Base-by-base conservation (phyloP, 1,140 invertebrate species). In the Spodoptera litura region DNA sequence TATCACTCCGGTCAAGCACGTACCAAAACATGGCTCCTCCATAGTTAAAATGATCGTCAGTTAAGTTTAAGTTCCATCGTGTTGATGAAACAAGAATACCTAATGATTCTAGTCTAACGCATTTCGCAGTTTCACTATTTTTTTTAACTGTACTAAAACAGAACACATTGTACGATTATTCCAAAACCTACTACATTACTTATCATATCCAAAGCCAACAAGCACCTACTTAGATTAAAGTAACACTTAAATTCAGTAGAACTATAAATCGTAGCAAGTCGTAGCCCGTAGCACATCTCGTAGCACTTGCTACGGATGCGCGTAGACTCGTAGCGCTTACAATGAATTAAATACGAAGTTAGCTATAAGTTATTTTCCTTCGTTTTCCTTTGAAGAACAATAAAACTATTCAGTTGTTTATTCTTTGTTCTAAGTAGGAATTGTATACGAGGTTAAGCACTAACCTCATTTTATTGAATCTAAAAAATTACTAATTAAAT, bases 331-430 rank as follows among this genome's bases (percentile, higher is more conserved):
- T 59, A 59, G 56, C 55, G 71, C 71, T 73, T 73, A 59, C 71
- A 73, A 73, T 73, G 71, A 73, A 73, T 73, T 73, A 73, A 73
- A 73, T 73, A 59, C 53, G 27, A 73, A 59, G 31, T 59, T 59
- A 59, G 52, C 27, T 35, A 20, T 55, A 56, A 71, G 68, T 56
- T 35, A 71, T 56, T 71, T 71, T 71, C 10, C 31, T 71, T 35
- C 13, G 15, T 25, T 35, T 10, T 2, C 0, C 4, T 35, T 55
- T 35, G 20, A 15, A 20, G 38, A 15, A 44, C n/a, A 61, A 61
- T 49, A 49, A 70, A 53, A 53, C 25, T 51, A 70, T 51, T 20
- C 11, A 15, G 15, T 27, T 66, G 6, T 68, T 52, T 49, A 49
- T 59, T 59, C 10, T 59, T 4, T 55, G 38, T 1, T 10, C 9